Base-by-base conservation (phyloP, 2,797 vertebrate species). In the Sebastiscus tertius region DNA sequence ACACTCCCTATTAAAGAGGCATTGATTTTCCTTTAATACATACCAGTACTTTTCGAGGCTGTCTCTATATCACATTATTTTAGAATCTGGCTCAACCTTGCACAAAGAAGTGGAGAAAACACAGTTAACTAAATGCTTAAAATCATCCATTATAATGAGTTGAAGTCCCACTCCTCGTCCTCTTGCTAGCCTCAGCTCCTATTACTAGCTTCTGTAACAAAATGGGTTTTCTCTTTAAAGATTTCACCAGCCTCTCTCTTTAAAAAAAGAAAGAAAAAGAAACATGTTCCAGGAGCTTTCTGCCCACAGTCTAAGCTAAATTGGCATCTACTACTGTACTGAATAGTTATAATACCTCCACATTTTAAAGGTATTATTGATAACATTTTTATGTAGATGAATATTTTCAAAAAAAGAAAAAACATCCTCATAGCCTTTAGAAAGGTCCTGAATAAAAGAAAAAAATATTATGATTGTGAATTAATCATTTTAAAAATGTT, bases 91-190 rank as follows among this genome's bases (percentile, higher is more conserved):
- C 39, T 65, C 39, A 72, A 67, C 11, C 0, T 5, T 65, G 60
- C 7, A 64, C 55, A 67, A 73, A 62, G 20, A 60, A 58, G 20
- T 67, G 5, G 13, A 60, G 58, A 56, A 77, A 69, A 65, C 20
- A 68, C 14, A 61, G 36, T 60, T 3, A 10, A 65, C 11, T 65
- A 55, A 71, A 61, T 22, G 26, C 34, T 34, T 46, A 20, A 65
- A 70, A 39, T 18, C 14, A 26, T 77, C 29, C 13, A 46, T 55
- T 54, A 54, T 33, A 26, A 29, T 55, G 29, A 61, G 24, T 8
- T n/a, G 5, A 26, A 63, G 54, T 46, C 39, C 18, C 22, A 70
- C 20, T 5, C 29, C 11, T 27, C 46, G 7, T 42, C 9, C 3
- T 39, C 36, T 4, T 20, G 64, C 14, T 52, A 54, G 33, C 31